Evolutionary conservation across 2,888 invertebrate species (phyloP).

Genomic region (Ophion ellenae): DNA sequence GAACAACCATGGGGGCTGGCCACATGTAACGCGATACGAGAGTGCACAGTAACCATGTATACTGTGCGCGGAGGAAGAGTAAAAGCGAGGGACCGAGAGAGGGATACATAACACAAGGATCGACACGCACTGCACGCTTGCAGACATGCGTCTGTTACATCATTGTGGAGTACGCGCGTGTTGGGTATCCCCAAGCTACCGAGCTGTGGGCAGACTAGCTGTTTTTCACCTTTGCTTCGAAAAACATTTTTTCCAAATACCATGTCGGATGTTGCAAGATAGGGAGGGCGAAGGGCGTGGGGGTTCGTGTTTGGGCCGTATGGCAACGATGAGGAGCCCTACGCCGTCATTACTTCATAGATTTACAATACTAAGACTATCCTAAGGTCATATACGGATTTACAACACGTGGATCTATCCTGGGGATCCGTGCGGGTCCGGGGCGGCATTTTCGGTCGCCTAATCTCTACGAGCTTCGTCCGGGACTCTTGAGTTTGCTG

Average conservation of each 20-base stretch:
- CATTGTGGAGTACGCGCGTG: slow-evolving; percentile 39
- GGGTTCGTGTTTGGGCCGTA: too few species aligned
- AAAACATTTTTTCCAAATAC: background rate
- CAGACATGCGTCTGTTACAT: slow-evolving; percentile 48
- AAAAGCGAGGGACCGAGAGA: slow-evolving; percentile 32
- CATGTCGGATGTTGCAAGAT: background rate
- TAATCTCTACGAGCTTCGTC: background rate
- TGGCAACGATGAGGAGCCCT: background rate
- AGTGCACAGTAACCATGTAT: slow-evolving; percentile 42
- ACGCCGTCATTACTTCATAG: background rate
- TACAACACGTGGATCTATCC: too few species aligned
- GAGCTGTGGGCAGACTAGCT: slow-evolving; percentile 24
- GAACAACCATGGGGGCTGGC: slow-evolving; percentile 24
- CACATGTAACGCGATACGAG: slow-evolving; percentile 43
- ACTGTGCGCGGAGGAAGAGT: slow-evolving; percentile 26
- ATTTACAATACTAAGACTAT: background rate
- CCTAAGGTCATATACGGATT: background rate
- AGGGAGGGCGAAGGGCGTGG: background rate
- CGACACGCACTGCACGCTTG: slow-evolving; percentile 22
- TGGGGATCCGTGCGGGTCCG: too few species aligned
- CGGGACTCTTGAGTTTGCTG: background rate
- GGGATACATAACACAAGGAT: slow-evolving; percentile 44
- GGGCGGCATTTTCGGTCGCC: background rate
- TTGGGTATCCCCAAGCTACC: background rate
- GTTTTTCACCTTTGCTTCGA: slow-evolving; percentile 11